These are phyloP conservation scores for Herpetotheres cachinnans DNA, from an alignment of 2,113 vertebrate species.

Conservation along the genomic window DNA sequence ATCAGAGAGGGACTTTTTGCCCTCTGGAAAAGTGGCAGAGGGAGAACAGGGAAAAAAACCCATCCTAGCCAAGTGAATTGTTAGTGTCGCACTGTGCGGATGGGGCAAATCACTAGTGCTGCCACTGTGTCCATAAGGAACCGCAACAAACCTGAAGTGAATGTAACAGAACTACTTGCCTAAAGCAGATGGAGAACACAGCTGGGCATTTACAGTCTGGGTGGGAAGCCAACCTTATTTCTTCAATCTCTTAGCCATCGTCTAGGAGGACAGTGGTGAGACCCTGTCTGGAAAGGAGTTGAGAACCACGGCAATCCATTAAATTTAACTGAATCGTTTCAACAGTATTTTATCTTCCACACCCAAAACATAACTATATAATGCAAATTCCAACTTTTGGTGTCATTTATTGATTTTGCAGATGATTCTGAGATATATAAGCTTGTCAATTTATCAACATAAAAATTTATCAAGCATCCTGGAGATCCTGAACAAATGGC, in stretches of 20 bases:
- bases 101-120: neutral
- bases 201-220: neutral
- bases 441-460: neutral
- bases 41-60: rapidly evolving
- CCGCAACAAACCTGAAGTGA: neutral
- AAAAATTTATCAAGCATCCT: neutral
- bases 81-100: neutral
- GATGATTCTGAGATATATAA: neutral
- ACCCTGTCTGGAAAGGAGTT: neutral
- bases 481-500: neutral
- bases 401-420: neutral
- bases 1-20: neutral
- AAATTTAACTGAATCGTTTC: neutral
- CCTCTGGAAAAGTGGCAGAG: neutral
- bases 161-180: neutral
- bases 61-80: neutral
- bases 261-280: neutral
- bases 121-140: neutral
- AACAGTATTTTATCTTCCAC: neutral
- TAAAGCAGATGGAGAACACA: neutral
- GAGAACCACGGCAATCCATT: neutral
- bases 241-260: neutral
- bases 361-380: neutral
- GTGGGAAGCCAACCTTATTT: neutral
- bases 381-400: neutral